Evolutionary conservation across 1,140 invertebrate genomes (phyloP).

Genomic region (Halotydeus destructor): DNA sequence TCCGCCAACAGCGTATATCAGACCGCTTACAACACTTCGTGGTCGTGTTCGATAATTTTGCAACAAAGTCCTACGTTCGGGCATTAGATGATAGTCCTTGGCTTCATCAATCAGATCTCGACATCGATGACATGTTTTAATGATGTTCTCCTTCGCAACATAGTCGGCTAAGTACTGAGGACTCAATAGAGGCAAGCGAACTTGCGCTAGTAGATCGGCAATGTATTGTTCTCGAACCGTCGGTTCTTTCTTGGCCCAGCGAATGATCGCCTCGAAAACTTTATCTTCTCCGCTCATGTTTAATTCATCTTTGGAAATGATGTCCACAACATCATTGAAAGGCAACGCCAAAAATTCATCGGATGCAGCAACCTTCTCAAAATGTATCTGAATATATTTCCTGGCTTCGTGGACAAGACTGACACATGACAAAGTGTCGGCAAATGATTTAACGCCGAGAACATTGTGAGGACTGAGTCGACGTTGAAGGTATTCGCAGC

Average conservation of each 20-base stretch:
- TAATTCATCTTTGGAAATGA: constrained; percentile 55
- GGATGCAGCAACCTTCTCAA: constrained; percentile 46
- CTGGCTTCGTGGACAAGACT: constrained; percentile 48
- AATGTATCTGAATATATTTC: constrained; percentile 61
- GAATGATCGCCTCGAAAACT: constrained; percentile 62
- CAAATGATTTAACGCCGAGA: constrained; percentile 58
- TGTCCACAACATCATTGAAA: constrained; percentile 40
- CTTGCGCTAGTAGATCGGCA: constrained; percentile 46
- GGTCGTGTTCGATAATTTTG: constrained; percentile 53
- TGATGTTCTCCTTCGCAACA: constrained; percentile 58
- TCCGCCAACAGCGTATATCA: constrained; percentile 54
- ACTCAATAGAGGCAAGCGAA: constrained; percentile 54
- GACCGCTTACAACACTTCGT: constrained; percentile 57
- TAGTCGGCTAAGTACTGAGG: constrained; percentile 61
- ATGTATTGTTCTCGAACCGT: constrained; percentile 34
- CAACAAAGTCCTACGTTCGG: constrained; percentile 48
- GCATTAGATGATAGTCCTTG: constrained; percentile 61
- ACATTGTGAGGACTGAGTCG: constrained; percentile 64
- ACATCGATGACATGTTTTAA: constrained; percentile 49
- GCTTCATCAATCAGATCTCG: constrained; percentile 60
- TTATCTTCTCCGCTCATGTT: constrained; percentile 41
- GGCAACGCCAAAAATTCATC: constrained; percentile 53
- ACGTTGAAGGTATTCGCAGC: constrained; percentile 52
- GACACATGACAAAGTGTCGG: constrained; percentile 52
- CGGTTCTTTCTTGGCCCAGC: constrained; percentile 52